phyloP scores from a whole-genome alignment of 1,140 invertebrate genomes.

The Drosophila rhopaloa region DNA sequence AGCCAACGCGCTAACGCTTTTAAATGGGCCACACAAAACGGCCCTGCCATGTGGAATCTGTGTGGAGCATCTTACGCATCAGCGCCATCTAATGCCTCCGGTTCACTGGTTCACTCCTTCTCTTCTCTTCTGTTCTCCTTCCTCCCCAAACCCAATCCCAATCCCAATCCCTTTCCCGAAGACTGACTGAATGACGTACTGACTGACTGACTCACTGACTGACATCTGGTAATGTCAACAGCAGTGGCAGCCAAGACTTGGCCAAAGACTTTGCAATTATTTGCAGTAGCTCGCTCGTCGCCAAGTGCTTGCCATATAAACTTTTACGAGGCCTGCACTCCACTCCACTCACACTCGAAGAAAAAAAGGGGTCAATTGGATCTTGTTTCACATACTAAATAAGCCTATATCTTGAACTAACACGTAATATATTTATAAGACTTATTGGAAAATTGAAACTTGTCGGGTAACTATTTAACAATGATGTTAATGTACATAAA shows the following conservation, averaged over 20 bases:
- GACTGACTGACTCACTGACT: slow-evolving; percentile 35
- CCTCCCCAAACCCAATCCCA: not conserved
- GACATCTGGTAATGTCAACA: slow-evolving; percentile 64
- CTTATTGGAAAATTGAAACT: too few relatives aligned
- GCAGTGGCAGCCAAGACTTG: slow-evolving; percentile 44
- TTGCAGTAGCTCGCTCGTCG: slow-evolving; percentile 56
- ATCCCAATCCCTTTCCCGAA: not conserved
- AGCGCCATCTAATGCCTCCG: slow-evolving; percentile 53
- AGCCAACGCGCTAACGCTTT: slow-evolving; percentile 62
- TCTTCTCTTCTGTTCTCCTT: too few relatives aligned
- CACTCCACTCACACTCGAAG: slow-evolving; percentile 21
- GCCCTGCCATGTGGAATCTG: slow-evolving; percentile 45
- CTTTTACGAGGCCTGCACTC: slow-evolving; percentile 58
- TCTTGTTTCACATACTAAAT: not conserved
- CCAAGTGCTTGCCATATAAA: slow-evolving; percentile 66
- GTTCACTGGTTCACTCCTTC: slow-evolving; percentile 22
- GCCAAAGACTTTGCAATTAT: slow-evolving; percentile 70
- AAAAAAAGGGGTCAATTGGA: slow-evolving; percentile 1
- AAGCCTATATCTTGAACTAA: not conserved
- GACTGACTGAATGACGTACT: slow-evolving; percentile 5
- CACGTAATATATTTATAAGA: too few relatives aligned
- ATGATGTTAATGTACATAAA: too few relatives aligned
- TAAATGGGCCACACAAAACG: slow-evolving; percentile 59
- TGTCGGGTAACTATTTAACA: too few relatives aligned
- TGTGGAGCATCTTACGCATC: slow-evolving; percentile 54